These are phyloP conservation scores for Drosophila greeni DNA, from an alignment of 2,888 invertebrate genomes.

Conservation along the genomic window DNA sequence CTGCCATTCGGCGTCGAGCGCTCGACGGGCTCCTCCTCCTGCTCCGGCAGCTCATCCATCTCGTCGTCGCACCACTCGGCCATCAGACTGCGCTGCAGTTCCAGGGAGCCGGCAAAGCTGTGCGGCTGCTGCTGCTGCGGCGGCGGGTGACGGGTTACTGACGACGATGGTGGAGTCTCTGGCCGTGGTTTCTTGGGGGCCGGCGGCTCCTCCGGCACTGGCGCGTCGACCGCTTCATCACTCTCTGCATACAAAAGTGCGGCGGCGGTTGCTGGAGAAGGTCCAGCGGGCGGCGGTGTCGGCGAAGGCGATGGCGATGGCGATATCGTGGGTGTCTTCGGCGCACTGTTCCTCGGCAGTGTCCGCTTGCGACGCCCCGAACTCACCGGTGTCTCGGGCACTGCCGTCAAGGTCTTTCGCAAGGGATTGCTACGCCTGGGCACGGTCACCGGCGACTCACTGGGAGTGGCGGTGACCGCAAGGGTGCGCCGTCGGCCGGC, in stretches of 20 bases:
- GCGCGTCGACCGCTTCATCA: no score
- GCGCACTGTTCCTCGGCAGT: neutral
- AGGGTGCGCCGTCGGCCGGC: slow-evolving; percentile 10
- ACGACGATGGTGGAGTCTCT: neutral
- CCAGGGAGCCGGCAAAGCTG: slow-evolving; percentile 60
- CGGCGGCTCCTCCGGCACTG: slow-evolving; percentile 1
- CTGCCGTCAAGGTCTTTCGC: slow-evolving; percentile 19
- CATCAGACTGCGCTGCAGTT: slow-evolving; percentile 81
- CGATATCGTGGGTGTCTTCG: neutral
- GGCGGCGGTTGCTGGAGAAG: neutral
- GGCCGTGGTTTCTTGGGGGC: neutral
- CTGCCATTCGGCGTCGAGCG: neutral
- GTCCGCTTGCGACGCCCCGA: slow-evolving; percentile 12
- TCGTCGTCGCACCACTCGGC: slow-evolving; percentile 43
- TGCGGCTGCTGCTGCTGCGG: neutral
- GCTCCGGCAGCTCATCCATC: slow-evolving; percentile 25
- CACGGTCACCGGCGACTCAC: neutral
- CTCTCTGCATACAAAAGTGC: no score
- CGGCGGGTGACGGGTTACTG: slow-evolving; percentile 3
- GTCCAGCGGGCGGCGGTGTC: neutral
- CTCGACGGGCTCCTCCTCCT: neutral
- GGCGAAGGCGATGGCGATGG: neutral
- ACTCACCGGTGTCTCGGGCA: slow-evolving; percentile 1
- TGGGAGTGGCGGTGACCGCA: neutral
- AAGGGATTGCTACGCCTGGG: slow-evolving; percentile 11